Percentiles rank a stretch among this genome's conserved stretches.
phyloP scores from a whole-genome alignment of 2,797 vertebrate species.

The Mionectes olivaceus region DNA sequence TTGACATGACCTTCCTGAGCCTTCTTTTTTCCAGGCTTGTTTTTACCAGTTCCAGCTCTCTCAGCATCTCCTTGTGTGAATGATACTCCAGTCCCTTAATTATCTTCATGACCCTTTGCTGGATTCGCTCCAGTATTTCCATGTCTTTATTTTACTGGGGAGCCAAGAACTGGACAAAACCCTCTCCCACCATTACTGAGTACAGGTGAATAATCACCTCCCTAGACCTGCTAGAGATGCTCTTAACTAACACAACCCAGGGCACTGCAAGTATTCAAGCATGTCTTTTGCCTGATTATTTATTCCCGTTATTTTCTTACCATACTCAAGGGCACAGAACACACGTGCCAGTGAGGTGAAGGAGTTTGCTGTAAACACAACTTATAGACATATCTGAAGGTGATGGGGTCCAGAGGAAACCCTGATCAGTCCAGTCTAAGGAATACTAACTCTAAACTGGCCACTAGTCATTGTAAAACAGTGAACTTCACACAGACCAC shows the following conservation, averaged over 20 bases:
- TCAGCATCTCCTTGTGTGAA: neutral
- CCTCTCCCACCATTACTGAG: neutral
- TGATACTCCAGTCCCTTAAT: neutral
- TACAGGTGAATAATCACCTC: neutral
- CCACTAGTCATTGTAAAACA: neutral
- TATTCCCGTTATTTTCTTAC: neutral
- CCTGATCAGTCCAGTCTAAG: neutral
- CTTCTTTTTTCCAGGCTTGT: neutral
- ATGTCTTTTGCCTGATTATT: neutral
- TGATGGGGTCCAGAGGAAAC: neutral
- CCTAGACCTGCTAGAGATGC: neutral
- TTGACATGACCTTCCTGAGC: neutral
- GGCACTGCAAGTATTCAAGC: neutral
- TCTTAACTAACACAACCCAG: neutral
- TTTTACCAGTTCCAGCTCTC: neutral
- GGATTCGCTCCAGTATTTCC: neutral
- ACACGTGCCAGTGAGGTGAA: neutral
- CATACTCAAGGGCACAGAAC: neutral
- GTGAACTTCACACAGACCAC: neutral
- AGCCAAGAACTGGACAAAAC: neutral
- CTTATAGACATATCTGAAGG: neutral
- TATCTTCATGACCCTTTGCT: neutral
- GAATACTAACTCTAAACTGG: neutral
- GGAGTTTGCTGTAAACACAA: neutral
- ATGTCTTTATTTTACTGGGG: neutral